Conservation (phyloP, 2,113 vertebrate genomes). For the Gavialis gangeticus region DNA sequence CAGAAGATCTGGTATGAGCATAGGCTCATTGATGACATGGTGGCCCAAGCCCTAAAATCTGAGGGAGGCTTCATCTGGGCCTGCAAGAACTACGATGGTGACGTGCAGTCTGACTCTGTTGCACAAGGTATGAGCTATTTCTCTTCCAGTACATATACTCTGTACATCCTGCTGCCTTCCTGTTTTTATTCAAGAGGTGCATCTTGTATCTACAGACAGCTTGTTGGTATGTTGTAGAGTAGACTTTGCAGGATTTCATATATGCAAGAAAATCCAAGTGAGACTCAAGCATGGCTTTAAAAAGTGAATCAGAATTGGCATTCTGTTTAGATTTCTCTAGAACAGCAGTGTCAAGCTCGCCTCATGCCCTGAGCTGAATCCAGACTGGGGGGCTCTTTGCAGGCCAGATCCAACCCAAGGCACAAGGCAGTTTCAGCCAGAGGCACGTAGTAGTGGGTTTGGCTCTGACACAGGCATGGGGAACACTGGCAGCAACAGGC, state of each 20-base stretch:
- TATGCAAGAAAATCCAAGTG: not conserved
- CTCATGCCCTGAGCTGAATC: too few species aligned
- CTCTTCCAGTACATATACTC: not conserved
- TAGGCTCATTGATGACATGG: constrained; percentile 98
- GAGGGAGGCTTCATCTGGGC: constrained; percentile 99
- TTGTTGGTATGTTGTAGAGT: not conserved
- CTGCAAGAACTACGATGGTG: constrained; percentile 98
- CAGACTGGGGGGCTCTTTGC: too few species aligned
- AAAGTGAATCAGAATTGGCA: not conserved
- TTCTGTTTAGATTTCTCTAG: not conserved
- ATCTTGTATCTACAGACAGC: not conserved
- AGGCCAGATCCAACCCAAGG: too few species aligned
- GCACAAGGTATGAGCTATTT: constrained; percentile 88
- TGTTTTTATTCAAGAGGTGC: not conserved
- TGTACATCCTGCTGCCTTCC: not conserved
- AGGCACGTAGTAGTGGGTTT: too few species aligned
- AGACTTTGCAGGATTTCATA: not conserved
- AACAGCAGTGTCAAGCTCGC: too few species aligned
- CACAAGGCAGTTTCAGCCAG: too few species aligned
- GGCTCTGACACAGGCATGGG: too few species aligned
- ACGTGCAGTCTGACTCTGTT: constrained; percentile 98
- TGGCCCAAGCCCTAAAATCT: constrained; percentile 97
- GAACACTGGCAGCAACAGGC: too few species aligned
- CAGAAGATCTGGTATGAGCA: constrained; percentile 98
- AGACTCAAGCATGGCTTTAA: not conserved